These are phyloP conservation scores for Mico argentatus DNA, from an alignment of 2,797 vertebrate genomes.

Conservation along the genomic window DNA sequence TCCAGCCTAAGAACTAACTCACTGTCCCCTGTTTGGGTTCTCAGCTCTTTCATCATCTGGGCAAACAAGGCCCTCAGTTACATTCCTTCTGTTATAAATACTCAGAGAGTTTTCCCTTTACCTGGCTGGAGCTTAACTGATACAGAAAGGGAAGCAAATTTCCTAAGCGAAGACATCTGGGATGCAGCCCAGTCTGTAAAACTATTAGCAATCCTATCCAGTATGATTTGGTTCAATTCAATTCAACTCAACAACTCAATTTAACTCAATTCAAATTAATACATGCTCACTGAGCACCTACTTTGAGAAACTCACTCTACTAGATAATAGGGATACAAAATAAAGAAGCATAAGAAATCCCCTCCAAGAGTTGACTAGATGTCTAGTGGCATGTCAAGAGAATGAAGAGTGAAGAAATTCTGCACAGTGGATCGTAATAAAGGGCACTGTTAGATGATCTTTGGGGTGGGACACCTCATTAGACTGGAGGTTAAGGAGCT, in stretches of 20 bases:
- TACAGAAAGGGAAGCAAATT: not conserved
- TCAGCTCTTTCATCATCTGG: not conserved
- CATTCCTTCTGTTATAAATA: not conserved
- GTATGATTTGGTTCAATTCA: not conserved
- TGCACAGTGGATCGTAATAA: not conserved
- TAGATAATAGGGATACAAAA: not conserved
- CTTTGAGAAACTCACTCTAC: not conserved
- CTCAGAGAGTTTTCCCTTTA: not conserved
- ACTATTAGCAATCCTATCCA: not conserved
- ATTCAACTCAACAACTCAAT: not conserved
- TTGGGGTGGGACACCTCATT: not conserved
- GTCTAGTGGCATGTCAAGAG: not conserved
- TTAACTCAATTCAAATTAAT: not conserved
- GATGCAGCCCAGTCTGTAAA: not conserved
- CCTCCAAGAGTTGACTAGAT: not conserved
- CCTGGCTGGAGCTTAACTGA: not conserved
- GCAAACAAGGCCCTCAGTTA: not conserved
- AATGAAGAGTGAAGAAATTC: not conserved
- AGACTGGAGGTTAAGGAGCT: not conserved
- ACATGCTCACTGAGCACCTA: not conserved
- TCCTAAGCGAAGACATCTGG: slow-evolving; percentile 27
- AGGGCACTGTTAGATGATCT: not conserved
- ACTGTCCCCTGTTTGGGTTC: not conserved
- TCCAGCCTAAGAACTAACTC: not conserved
- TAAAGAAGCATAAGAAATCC: not conserved